Evolutionary conservation across 1,140 invertebrate genomes (phyloP).

Genomic region (Sipha flava): DNA sequence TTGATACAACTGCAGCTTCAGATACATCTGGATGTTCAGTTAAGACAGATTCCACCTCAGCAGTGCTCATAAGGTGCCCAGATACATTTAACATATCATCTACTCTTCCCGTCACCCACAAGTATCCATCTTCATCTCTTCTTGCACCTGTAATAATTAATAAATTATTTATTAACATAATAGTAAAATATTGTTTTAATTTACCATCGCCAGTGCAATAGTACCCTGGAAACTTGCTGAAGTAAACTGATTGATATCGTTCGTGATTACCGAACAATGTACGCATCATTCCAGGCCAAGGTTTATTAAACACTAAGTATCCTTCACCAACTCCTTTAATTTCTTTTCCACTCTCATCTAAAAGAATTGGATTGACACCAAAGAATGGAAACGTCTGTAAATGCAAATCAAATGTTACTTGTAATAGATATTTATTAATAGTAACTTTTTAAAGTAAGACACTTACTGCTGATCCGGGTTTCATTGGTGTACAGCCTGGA

Average conservation of each 20-base stretch:
- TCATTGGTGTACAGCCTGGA: slow-evolving; percentile 89
- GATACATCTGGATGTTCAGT: slow-evolving; percentile 73
- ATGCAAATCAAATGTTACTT: not conserved
- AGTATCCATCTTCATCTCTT: slow-evolving; percentile 85
- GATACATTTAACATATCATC: slow-evolving; percentile 98
- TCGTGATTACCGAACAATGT: slow-evolving; percentile 86
- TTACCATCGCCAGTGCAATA: slow-evolving; percentile 96
- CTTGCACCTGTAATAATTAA: slow-evolving; percentile 59
- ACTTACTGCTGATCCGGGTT: slow-evolving; percentile 90
- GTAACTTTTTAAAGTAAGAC: not conserved
- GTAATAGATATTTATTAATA: not conserved
- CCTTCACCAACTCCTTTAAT: slow-evolving; percentile 86
- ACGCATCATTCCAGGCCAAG: slow-evolving; percentile 97
- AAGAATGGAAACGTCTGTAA: slow-evolving; percentile 91
- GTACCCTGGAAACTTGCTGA: slow-evolving; percentile 88
- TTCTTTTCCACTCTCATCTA: slow-evolving; percentile 80
- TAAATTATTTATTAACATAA: not conserved
- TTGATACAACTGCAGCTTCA: slow-evolving; percentile 91
- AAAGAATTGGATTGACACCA: slow-evolving; percentile 77
- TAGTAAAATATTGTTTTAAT: too few relatives aligned
- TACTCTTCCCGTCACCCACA: slow-evolving; percentile 94
- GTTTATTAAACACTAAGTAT: slow-evolving; percentile 82
- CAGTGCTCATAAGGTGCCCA: slow-evolving; percentile 93
- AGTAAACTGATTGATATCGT: slow-evolving; percentile 89
- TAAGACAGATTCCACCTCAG: slow-evolving; percentile 87